Conservation (phyloP, 2,113 vertebrate species). For the Dipodomys merriami region DNA sequence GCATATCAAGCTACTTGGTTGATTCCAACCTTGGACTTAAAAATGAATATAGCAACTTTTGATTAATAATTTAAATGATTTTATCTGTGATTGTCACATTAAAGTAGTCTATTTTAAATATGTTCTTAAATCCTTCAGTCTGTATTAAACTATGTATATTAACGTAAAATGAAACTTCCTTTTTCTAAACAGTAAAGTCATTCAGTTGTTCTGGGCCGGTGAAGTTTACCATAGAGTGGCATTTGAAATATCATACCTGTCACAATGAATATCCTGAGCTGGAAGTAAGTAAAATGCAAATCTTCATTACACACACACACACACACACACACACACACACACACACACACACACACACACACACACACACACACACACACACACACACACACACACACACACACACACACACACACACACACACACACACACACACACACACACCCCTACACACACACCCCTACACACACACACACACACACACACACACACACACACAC, state of each 20-base stretch:
- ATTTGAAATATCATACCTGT: slow-evolving; percentile 90
- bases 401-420: too few species aligned
- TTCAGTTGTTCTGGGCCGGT: slow-evolving; percentile 86
- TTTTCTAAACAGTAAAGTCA: slow-evolving; percentile 84
- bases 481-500: too few species aligned
- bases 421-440: too few species aligned
- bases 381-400: too few species aligned
- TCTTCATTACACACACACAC: neutral
- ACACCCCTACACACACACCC: too few species aligned
- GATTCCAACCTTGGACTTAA: neutral
- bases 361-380: too few species aligned
- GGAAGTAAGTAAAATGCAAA: slow-evolving; percentile 87
- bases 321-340: too few species aligned
- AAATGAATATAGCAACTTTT: slow-evolving; percentile 29
- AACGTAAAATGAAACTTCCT: slow-evolving; percentile 60
- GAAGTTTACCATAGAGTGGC: slow-evolving; percentile 88
- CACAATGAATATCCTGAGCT: slow-evolving; percentile 89
- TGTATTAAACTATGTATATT: neutral
- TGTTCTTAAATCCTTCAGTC: slow-evolving; percentile 42
- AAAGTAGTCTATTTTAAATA: slow-evolving; percentile 48
- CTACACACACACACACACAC: too few species aligned
- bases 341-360: too few species aligned
- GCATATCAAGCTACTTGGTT: neutral
- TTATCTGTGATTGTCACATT: slow-evolving; percentile 38
- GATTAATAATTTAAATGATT: neutral